Evolutionary conservation across 2,113 vertebrate species (phyloP), one percentile per base, ranked within the genome.

Genomic region (Psittacula cyanocephala): DNA sequence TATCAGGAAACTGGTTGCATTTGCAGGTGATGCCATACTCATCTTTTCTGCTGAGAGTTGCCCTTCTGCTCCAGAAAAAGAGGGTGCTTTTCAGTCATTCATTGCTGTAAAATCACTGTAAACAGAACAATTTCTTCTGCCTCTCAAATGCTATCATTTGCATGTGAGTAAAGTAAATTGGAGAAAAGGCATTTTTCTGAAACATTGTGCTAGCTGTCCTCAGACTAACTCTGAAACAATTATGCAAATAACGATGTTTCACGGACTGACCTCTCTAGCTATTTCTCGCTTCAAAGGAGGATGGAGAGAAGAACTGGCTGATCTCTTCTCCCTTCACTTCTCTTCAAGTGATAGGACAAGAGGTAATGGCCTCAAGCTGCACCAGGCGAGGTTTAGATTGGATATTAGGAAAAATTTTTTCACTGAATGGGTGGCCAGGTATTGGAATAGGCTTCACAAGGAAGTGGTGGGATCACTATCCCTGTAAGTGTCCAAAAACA

Each of bases 1-100:
- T 92, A 31, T 75, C 11, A 41, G 65, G 46, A 91, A 88, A 86
- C 68, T 80, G 27, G 16, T 76, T 97, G 84, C 12, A 9, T 95
- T 96, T 80, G 81, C 41, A 83, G 12, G 27, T 33, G 91, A 84
- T 72, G 19, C 50, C 62, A 60, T 44, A 57, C 43, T 23, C 35
- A 35, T 76, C 19, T 10, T 27, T 68, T 76, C 57, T 68, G 18
- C 27, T 69, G 16, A 15, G 47, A 27, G 31, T 67, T 91, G 50
- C 13, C 41, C 20, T 70, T 41, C 71, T 81, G 29, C 46, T 50
- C 33, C 41, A 41, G 41, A 13, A 39, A 68, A 91, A 87, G 9
- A 88, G 7, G 31, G 67, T 59, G 19, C 2, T 79, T 60, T 95
- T 25, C 29, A 70, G 33, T 31, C 3, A 13, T 41, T 76, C 8